Base-by-base conservation (phyloP, 2,888 invertebrate species). In the Atherix ibis region DNA sequence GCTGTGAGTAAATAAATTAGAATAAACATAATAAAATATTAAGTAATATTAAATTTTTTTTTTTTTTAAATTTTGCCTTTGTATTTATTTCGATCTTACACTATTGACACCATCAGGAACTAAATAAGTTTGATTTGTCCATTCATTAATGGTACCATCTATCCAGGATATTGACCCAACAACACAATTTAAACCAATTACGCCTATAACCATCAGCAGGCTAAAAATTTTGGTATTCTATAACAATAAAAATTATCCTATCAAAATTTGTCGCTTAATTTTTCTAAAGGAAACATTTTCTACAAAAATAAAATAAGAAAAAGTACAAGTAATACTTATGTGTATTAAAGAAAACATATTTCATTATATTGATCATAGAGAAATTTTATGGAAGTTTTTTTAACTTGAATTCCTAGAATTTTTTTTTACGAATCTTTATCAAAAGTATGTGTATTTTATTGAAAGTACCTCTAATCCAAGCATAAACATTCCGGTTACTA, bases 401-500 rank as follows among this genome's bases (percentile, higher is more conserved):
- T n/a, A n/a, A n/a, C n/a, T n/a, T n/a, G n/a, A n/a, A n/a, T n/a
- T n/a, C n/a, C n/a, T n/a, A n/a, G n/a, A n/a, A n/a, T n/a, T n/a
- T n/a, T n/a, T n/a, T n/a, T n/a, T n/a, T n/a, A n/a, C n/a, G n/a
- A n/a, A n/a, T n/a, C n/a, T n/a, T n/a, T n/a, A n/a, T n/a, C n/a
- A n/a, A n/a, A n/a, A n/a, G n/a, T n/a, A n/a, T n/a, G n/a, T n/a
- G n/a, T 10, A 22, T 22, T 22, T 8, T 22, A 22, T 8, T 22
- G 16, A 14, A 31, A 45, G 40, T 51, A 69, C 70, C 60, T 70
- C 70, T 36, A 70, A 51, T 25, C 70, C 70, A 33, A 70, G 48
- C 67, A 70, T 69, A 50, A 69, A 70, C 51, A 70, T 59, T 37
- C 62, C 60, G 2, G 67, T 65, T 10, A 68, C 61, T 3, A 68